Base-by-base conservation (phyloP, 2,113 vertebrate genomes). In the Antigone vipio region DNA sequence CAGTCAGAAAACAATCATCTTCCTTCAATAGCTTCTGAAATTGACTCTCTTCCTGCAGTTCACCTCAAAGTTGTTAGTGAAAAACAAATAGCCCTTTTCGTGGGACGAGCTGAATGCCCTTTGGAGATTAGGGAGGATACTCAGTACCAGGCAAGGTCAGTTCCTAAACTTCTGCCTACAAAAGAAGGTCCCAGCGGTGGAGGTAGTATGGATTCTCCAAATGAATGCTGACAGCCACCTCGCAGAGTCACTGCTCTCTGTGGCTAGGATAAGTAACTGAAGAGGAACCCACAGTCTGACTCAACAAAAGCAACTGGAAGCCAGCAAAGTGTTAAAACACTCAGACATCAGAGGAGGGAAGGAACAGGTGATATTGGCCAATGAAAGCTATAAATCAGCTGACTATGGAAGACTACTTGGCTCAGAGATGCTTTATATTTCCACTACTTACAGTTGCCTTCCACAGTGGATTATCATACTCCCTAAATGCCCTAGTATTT, bases 401-500 rank as follows among this genome's bases (percentile, higher is more conserved):
- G 52, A 85, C 76, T 76, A 9, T 73, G 63, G 81, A 95, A 92
- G 66, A 85, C 86, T 85, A 73, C 84, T 92, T 97, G 97, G 97
- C 97, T 97, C 96, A 96, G 96, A 95, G 92, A 89, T 92, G 95
- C 95, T 96, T 97, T 91, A 95, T 93, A 42, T 94, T 95, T 96
- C 30, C 55, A 94, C 94, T 89, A 94, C 84, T 92, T 56, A 73
- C 1, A 45, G 69, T 77, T 85, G 84, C 95, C 74, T 95, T 94
- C 92, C 67, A 76, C 83, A 96, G 91, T 91, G 85, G 73, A 85
- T 85, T 69, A 66, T 62, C 62, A 14, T 68, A 75, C 35, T 96
- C 64, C 72, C 68, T 89, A 96, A 98, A 98, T 98, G 98, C 98
- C 98, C 97, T 97, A 94, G 84, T 92, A 93, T 95, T 95, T 96